phyloP scores from a whole-genome alignment of 1,140 invertebrate genomes.

The Brachystomella parvula region DNA sequence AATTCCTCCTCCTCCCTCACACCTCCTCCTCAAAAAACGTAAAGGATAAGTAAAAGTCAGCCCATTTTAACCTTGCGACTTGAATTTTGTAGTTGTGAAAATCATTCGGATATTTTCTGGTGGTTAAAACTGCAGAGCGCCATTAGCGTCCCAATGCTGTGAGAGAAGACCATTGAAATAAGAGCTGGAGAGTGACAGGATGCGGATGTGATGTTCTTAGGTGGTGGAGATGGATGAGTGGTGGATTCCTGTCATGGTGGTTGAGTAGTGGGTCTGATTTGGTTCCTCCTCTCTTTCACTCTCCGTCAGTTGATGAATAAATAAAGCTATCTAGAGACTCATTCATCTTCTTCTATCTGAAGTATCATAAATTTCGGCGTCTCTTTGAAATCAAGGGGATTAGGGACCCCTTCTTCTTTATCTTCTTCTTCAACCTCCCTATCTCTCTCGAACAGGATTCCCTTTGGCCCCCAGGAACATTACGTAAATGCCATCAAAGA shows the following conservation, averaged over 20 bases:
- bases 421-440: too few species aligned
- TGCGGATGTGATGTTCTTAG: too few species aligned
- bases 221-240: background rate
- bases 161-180: too few species aligned
- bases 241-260: background rate
- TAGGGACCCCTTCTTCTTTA: background rate
- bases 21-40: too few species aligned
- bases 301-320: conserved; percentile 42
- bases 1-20: too few species aligned
- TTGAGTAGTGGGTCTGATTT: conserved; percentile 1
- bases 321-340: conserved; percentile 45
- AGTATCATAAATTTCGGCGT: conserved; percentile 39
- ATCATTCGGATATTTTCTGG: too few species aligned
- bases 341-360: conserved; percentile 44
- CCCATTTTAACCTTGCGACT: too few species aligned
- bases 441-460: background rate
- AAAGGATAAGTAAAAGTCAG: too few species aligned
- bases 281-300: background rate
- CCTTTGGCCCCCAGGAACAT: background rate
- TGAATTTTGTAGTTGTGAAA: too few species aligned
- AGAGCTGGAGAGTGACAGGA: too few species aligned
- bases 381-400: conserved; percentile 30
- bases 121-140: too few species aligned
- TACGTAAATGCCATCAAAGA: background rate
- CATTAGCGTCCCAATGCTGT: too few species aligned